A percentile compares a stretch with the other conserved stretches of the same genome.
These are phyloP conservation scores for Eupeodes corollae DNA, from an alignment of 1,140 invertebrate genomes.

Conservation along the genomic window DNA sequence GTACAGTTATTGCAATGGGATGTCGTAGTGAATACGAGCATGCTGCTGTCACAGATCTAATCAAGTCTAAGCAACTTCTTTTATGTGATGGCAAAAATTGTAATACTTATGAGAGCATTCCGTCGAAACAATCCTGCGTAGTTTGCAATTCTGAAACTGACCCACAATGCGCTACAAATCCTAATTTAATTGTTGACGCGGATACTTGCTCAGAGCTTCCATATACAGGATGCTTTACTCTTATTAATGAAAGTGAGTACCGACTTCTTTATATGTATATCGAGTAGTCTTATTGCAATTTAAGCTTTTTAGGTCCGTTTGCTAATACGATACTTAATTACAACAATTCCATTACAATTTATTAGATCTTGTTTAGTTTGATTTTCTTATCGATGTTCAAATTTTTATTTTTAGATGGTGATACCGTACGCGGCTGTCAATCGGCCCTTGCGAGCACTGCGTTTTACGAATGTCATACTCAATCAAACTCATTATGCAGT, in stretches of 20 bases:
- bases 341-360: no score
- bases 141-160: slow-evolving; percentile 18
- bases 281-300: no score
- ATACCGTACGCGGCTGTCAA: slow-evolving; percentile 20
- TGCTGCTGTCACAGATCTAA: slow-evolving; percentile 15
- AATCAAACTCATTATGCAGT: slow-evolving; percentile 13
- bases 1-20: slow-evolving; percentile 16
- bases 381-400: no score
- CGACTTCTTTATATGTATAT: no score
- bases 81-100: slow-evolving; percentile 22
- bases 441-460: slow-evolving; percentile 8
- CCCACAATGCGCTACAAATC: slow-evolving; percentile 23
- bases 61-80: slow-evolving; percentile 17
- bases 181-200: slow-evolving; percentile 16
- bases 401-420: slow-evolving; percentile 7
- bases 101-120: slow-evolving; percentile 9
- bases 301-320: no score
- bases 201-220: slow-evolving; percentile 15
- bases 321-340: no score
- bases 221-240: slow-evolving; percentile 24
- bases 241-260: slow-evolving; percentile 10
- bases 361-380: no score
- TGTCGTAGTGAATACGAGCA: slow-evolving; percentile 27
- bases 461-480: slow-evolving; percentile 20
- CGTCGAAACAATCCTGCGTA: slow-evolving; percentile 15